A percentile compares a stretch with the other conserved stretches of the same genome.
Conservation (phyloP, 2,888 invertebrate genomes). For the Microctonus aethiopoides region DNA sequence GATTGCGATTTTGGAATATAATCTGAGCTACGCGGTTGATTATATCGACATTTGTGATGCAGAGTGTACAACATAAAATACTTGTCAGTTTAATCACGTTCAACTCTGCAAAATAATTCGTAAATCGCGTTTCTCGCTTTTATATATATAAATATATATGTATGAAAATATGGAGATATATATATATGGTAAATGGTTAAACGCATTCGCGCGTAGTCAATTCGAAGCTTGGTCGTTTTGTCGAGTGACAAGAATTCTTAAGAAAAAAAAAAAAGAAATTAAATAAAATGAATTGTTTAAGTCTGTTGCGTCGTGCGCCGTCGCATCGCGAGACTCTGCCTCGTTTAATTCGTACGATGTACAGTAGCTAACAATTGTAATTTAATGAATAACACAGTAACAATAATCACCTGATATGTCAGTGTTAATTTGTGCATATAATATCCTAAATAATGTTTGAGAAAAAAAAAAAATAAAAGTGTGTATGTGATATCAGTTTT, state of each 20-base stretch:
- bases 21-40: not conserved
- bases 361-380: too few relatives aligned
- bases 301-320: slow-evolving; percentile 27
- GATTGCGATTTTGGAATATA: slow-evolving; percentile 10
- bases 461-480: too few relatives aligned
- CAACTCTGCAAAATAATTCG: slow-evolving; percentile 16
- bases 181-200: not conserved
- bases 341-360: too few relatives aligned
- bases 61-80: not conserved
- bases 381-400: too few relatives aligned
- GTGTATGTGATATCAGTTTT: not conserved
- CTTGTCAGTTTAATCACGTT: slow-evolving; percentile 16
- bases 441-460: too few relatives aligned
- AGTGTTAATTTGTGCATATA: too few relatives aligned
- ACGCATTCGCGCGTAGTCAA: not conserved
- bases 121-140: slow-evolving; percentile 13
- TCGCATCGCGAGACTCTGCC: slow-evolving; percentile 36
- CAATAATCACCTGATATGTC: too few relatives aligned
- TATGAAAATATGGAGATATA: not conserved
- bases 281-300: too few relatives aligned
- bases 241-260: slow-evolving; percentile 22
- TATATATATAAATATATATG: not conserved
- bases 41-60: slow-evolving; percentile 17
- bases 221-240: not conserved
- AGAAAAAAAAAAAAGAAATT: slow-evolving; percentile 4